Conservation (phyloP, 2,888 invertebrate species). For the Fragum whitleyi region DNA sequence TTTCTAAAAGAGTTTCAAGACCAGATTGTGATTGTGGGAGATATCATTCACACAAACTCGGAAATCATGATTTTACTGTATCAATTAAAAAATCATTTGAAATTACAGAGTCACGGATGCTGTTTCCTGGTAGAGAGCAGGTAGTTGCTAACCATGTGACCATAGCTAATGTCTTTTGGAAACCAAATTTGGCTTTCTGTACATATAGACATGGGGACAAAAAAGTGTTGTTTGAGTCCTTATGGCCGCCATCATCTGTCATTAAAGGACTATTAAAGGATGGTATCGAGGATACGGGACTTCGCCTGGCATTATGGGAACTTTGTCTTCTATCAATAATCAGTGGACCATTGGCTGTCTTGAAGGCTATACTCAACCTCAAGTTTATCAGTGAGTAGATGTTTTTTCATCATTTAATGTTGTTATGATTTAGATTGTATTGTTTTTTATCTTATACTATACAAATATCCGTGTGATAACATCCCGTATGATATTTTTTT, state of each 20-base stretch:
- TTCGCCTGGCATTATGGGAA: slow-evolving; percentile 72
- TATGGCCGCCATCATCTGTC: slow-evolving; percentile 72
- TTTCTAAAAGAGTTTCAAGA: background rate
- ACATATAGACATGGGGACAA: slow-evolving; percentile 71
- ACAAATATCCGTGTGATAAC: too few species aligned
- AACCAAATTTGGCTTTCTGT: slow-evolving; percentile 73
- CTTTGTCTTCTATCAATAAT: slow-evolving; percentile 72
- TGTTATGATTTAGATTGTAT: too few species aligned
- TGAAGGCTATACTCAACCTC: slow-evolving; percentile 72
- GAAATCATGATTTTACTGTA: background rate
- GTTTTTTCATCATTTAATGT: too few species aligned
- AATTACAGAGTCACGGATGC: background rate
- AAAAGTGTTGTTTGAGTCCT: slow-evolving; percentile 67
- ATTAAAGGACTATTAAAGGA: slow-evolving; percentile 66
- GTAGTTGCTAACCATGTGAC: slow-evolving; percentile 60
- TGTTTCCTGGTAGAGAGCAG: slow-evolving; percentile 32
- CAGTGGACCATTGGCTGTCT: slow-evolving; percentile 73
- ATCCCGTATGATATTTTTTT: too few species aligned
- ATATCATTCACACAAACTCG: slow-evolving; percentile 52
- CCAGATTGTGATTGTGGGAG: slow-evolving; percentile 44
- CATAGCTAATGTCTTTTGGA: slow-evolving; percentile 78
- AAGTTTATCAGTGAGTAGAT: slow-evolving; percentile 75
- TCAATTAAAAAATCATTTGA: background rate
- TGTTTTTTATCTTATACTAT: too few species aligned
- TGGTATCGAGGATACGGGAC: slow-evolving; percentile 65